These are phyloP conservation scores for Acleris emargana DNA, from an alignment of 2,888 invertebrate genomes.

Conservation along the genomic window DNA sequence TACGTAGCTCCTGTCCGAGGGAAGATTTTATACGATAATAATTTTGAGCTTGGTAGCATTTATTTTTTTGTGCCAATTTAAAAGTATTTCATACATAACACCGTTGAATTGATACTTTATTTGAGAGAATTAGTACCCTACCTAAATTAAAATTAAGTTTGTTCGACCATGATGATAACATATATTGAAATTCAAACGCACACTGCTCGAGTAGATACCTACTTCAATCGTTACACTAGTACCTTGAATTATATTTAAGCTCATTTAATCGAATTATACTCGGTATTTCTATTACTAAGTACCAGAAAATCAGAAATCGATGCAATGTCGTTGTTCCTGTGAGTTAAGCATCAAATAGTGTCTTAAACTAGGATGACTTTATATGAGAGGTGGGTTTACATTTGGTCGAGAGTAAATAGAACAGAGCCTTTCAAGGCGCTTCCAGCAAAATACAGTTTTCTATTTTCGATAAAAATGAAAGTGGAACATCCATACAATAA, in stretches of 20 bases:
- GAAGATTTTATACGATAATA: conserved; percentile 8
- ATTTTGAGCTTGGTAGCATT: conserved; percentile 39
- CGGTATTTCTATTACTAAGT: conserved; percentile 2
- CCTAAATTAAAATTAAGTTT: conserved; percentile 18
- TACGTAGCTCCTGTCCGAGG: conserved; percentile 35
- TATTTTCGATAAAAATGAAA: too few relatives aligned
- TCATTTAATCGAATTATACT: conserved; percentile 52
- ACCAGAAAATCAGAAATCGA: too few relatives aligned
- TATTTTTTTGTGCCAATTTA: conserved; percentile 18
- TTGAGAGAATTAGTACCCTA: conserved; percentile 35
- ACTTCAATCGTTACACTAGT: conserved; percentile 32
- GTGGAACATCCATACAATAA: too few relatives aligned
- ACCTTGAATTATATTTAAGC: conserved; percentile 49
- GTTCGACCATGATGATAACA: conserved; percentile 42
- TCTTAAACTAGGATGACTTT: too few relatives aligned
- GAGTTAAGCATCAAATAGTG: too few relatives aligned
- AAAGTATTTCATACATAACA: neutral
- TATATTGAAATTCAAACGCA: conserved; percentile 59
- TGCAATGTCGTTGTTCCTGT: too few relatives aligned
- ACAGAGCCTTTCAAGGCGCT: too few relatives aligned
- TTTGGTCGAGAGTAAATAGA: too few relatives aligned
- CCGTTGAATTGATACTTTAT: conserved; percentile 10
- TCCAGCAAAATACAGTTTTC: too few relatives aligned
- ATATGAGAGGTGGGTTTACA: too few relatives aligned
- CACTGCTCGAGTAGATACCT: conserved; percentile 46